Conservation (phyloP, 1,140 invertebrate genomes). For the Ceratoteleas bidentatus region DNA sequence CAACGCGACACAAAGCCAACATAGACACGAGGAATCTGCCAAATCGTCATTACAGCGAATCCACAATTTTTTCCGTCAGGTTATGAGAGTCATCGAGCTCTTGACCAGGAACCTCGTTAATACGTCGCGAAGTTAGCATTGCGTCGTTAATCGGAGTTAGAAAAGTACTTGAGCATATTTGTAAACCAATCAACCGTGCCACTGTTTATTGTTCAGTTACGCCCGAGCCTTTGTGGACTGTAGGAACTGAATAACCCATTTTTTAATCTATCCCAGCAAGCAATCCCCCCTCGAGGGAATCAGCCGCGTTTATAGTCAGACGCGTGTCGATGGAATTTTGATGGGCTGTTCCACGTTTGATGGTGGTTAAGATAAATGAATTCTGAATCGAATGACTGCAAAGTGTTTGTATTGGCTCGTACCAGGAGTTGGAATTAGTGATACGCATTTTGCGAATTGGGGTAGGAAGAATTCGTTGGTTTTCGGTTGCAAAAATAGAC, state of each 20-base stretch:
- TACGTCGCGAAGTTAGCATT: constrained; percentile 40
- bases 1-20: constrained; percentile 17
- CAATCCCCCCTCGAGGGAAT: constrained; percentile 21
- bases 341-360: neutral
- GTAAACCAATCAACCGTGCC: constrained; percentile 3
- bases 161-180: no score
- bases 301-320: constrained; percentile 38
- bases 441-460: no score
- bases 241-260: constrained; percentile 18
- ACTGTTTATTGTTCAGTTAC: constrained; percentile 20
- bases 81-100: constrained; percentile 43
- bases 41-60: constrained; percentile 12
- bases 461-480: no score
- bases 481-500: no score
- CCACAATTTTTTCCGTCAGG: constrained; percentile 32
- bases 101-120: constrained; percentile 51
- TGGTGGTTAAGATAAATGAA: neutral
- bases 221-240: constrained; percentile 17
- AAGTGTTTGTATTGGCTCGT: no score
- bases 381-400: neutral
- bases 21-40: constrained; percentile 24
- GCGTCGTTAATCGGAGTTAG: constrained; percentile 29
- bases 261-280: constrained; percentile 27
- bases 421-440: no score
- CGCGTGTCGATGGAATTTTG: constrained; percentile 1